A percentile compares a stretch with the other conserved stretches of the same genome.
Evolutionary conservation across 2,888 invertebrate genomes (phyloP).

Genomic region (Andrena camellia): DNA sequence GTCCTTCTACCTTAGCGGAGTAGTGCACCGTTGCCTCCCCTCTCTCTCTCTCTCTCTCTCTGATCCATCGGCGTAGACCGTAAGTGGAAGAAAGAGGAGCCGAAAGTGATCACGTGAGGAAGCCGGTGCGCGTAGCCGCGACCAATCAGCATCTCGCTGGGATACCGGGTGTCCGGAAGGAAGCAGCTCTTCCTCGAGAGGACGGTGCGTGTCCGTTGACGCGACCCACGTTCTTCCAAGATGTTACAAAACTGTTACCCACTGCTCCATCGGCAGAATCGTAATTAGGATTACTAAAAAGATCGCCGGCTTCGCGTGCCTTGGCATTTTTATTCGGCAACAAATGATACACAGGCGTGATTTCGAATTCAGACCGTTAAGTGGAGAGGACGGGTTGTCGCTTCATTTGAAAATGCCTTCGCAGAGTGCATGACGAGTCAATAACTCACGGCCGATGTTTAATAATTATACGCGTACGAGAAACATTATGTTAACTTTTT

Average conservation of each 20-base stretch:
- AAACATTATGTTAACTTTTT: no score
- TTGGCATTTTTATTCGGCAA: neutral
- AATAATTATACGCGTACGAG: neutral
- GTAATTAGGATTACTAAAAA: neutral
- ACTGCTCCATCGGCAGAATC: neutral
- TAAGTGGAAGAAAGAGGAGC: constrained; percentile 54
- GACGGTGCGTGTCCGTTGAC: constrained; percentile 22
- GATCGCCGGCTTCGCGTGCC: neutral
- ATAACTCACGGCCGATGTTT: neutral
- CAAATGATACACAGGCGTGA: no score
- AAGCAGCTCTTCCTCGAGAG: constrained; percentile 51
- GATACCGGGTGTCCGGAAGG: constrained; percentile 73
- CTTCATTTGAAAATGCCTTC: constrained; percentile 5
- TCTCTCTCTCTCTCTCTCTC: constrained; percentile 15
- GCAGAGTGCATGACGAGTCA: neutral
- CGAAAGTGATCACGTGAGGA: constrained; percentile 75
- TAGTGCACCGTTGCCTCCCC: constrained; percentile 51
- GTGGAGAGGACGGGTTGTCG: no score
- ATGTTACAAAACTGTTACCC: constrained; percentile 3
- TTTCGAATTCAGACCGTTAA: no score
- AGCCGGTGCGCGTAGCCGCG: constrained; percentile 71
- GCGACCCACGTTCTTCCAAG: constrained; percentile 13
- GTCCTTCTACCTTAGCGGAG: neutral
- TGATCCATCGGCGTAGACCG: neutral
- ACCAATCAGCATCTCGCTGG: constrained; percentile 69